Base-by-base conservation (phyloP, 2,888 invertebrate genomes). In the Serrognathus titanus region DNA sequence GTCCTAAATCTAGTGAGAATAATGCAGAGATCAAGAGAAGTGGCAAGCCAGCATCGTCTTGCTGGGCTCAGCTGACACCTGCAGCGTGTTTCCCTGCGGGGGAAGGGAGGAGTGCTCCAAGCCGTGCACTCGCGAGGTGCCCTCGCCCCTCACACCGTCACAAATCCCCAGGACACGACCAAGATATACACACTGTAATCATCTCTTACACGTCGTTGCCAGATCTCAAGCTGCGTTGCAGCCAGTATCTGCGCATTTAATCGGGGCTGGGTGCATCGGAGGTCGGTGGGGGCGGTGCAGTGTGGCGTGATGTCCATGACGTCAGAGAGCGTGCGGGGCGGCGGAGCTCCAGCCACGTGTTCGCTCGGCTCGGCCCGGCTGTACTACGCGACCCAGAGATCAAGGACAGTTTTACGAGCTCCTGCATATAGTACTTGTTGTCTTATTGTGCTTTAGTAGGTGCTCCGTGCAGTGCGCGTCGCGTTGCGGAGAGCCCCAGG, bases 361-460 rank as follows among this genome's bases (percentile, higher is more conserved):
- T 75, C 70, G 67, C 63, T 62, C 55, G 54, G 60, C 56, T 71
- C 69, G 66, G 63, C 65, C 66, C 69, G 70, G 70, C 71, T 73
- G 71, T 76, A 77, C 76, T 77, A 77, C 76, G 75, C 76, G 75
- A 77, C 76, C 76, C 75, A 77, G 75, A 77, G 76, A 77, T 77
- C 77, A 77, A 77, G 77, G 77, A 76, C 77, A 77, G 74, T 77
- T 77, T 77, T 77, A 77, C 77, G 76, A 76, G 76, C 75, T 74
- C 70, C 75, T 73, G 74, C 74, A 72, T 72, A 71, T 74, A 73
- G 72, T 73, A 73, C 71, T 75, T 73, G 66, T 67, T 65, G 71
- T 74, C 69, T 73, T 73, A 72, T 75, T 66, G 63, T 65, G 61
- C 64, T 63, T 71, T 68, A 64, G 66, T 69, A 69, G 68, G 69